phyloP scores from a whole-genome alignment of 2,888 invertebrate species.

The Drosophila antonietae region DNA sequence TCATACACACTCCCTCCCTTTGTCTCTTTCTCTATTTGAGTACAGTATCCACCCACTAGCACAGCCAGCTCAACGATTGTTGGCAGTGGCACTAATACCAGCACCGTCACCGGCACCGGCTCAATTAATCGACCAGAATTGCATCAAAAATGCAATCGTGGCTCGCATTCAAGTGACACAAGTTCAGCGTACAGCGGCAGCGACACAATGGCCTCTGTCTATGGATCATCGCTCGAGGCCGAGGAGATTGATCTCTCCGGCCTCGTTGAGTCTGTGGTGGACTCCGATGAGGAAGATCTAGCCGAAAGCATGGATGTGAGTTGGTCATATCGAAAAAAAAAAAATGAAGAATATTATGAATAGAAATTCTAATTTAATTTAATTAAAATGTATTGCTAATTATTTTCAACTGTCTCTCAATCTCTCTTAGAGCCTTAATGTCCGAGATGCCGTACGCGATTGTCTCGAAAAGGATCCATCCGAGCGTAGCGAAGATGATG shows the following conservation, averaged over 20 bases:
- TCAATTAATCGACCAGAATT: conserved; percentile 87
- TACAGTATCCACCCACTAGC: conserved; percentile 61
- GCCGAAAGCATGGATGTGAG: conserved; percentile 94
- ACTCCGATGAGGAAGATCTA: conserved; percentile 96
- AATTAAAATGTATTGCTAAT: neutral
- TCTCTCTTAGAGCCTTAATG: conserved; percentile 89
- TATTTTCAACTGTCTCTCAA: neutral
- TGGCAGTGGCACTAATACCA: conserved; percentile 29
- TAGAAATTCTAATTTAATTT: neutral
- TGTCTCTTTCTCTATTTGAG: neutral
- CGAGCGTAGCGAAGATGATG: conserved; percentile 97
- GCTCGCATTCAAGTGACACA: conserved; percentile 96
- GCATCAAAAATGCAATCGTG: conserved; percentile 93
- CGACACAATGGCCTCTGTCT: conserved; percentile 97
- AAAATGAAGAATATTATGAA: too few relatives aligned
- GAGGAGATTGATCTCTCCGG: conserved; percentile 96
- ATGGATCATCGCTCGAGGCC: conserved; percentile 92
- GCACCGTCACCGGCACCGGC: conserved; percentile 33
- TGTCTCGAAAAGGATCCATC: conserved; percentile 98
- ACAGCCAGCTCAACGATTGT: conserved; percentile 42
- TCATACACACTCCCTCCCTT: too few relatives aligned
- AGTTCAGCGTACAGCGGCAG: conserved; percentile 98
- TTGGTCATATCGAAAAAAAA: conserved; percentile 58
- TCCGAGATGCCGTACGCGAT: conserved; percentile 97
- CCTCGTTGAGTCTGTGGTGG: conserved; percentile 97